Base-by-base conservation (phyloP, 2,888 invertebrate genomes). In the Cremastobaeus sp. region DNA sequence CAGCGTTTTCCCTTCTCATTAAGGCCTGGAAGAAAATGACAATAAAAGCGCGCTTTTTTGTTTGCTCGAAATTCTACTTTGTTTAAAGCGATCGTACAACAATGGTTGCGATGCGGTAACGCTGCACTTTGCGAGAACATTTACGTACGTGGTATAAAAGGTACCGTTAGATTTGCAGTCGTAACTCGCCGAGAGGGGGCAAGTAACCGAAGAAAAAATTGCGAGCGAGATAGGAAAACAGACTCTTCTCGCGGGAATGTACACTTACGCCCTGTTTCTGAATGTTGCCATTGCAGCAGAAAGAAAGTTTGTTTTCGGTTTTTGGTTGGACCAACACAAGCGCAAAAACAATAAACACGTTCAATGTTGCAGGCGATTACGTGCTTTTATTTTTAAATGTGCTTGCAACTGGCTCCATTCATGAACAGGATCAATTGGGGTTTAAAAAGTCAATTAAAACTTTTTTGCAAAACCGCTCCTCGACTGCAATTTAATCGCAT, bases 81-180 rank as follows among this genome's bases (percentile, higher is more conserved):
- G 59, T 69, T 74, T 59, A 74, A 74, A 64, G 52, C 52, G 52
- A 64, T 59, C 64, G 64, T 62, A 64, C 65, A 74, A 74, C 68
- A 74, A 74, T 71, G 70, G 74, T 64, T 68, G 73, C 71, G 68
- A 74, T 77, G 68, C 77, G 81, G 81, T 81, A 81, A 81, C 80
- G 76, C 78, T 74, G 74, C 62, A 64, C 80, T 65, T 74, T 72
- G 77, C 73, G 76, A 77, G 66, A 76, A 66, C 78, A 77, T 81
- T 81, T 81, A 81, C 80, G 81, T 80, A 80, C 81, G 78, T 77
- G 78, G 78, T 65, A 69, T 76, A 78, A 76, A 76, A 73, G 54
- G 76, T 79, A 83, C 83, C 84, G 83, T 82, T 83, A 83, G 82
- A 77, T 79, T 79, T 77, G 82, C 81, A 77, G 72, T 70, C 73